Percentiles rank a stretch among this genome's conserved stretches.
Conservation (phyloP, 2,888 invertebrate genomes). For the Hyposoter didymator region DNA sequence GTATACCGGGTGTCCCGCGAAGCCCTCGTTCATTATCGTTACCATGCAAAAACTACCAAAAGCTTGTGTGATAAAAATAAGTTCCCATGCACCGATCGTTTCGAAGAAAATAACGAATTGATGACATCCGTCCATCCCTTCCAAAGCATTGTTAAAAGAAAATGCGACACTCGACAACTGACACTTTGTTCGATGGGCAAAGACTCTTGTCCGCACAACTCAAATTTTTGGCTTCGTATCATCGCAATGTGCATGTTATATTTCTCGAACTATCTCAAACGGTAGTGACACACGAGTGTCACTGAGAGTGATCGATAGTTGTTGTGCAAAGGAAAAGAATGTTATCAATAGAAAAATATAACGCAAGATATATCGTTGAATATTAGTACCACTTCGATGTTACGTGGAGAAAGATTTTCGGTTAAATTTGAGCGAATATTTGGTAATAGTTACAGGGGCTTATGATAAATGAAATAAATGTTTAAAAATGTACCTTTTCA, state of each 20-base stretch:
- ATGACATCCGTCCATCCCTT: neutral
- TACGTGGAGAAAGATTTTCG: neutral
- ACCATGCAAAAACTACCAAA: too few relatives aligned
- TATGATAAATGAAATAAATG: neutral
- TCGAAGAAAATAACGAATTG: neutral
- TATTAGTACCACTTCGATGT: neutral
- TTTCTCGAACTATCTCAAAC: neutral
- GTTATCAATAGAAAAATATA: neutral
- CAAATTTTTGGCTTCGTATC: neutral
- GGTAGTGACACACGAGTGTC: neutral
- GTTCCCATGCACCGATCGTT: neutral
- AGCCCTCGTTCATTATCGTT: neutral
- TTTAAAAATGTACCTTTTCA: slow-evolving; percentile 86
- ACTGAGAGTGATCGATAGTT: neutral
- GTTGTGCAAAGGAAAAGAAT: neutral
- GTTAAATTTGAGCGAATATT: neutral
- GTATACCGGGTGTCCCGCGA: neutral
- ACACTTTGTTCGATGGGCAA: neutral
- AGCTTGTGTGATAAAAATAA: too few relatives aligned
- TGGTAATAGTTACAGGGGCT: too few relatives aligned
- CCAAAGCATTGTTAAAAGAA: neutral
- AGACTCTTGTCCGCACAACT: neutral
- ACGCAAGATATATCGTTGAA: neutral
- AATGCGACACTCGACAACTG: neutral
- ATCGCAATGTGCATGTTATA: neutral